These are phyloP conservation scores for Atethmia centrago DNA, from an alignment of 2,888 invertebrate species.

Conservation along the genomic window DNA sequence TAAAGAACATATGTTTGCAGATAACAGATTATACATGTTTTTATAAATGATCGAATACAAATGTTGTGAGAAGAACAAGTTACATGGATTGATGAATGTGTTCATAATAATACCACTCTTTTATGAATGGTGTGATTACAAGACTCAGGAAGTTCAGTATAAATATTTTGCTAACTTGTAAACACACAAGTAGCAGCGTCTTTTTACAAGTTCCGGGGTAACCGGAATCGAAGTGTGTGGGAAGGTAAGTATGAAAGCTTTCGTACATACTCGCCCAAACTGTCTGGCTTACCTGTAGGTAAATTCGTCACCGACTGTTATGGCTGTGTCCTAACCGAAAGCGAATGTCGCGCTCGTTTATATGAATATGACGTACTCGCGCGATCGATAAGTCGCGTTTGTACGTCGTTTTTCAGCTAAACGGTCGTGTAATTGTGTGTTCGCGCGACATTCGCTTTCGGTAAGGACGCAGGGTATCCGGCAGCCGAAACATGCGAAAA, in stretches of 20 bases:
- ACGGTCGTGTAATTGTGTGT: neutral
- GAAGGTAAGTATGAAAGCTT: neutral
- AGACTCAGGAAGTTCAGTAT: constrained; percentile 35
- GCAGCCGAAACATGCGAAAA: neutral
- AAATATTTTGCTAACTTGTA: constrained; percentile 34
- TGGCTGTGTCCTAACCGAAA: neutral
- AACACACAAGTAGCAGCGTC: constrained; percentile 2
- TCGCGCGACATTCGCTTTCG: neutral
- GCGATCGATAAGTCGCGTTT: neutral
- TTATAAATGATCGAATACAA: neutral
- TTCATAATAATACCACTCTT: constrained; percentile 1
- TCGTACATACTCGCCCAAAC: no score
- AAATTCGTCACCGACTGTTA: neutral
- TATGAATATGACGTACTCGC: neutral
- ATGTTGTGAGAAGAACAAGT: neutral
- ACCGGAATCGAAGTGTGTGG: neutral
- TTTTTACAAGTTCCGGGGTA: constrained; percentile 4
- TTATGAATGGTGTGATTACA: constrained; percentile 17
- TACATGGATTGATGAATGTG: constrained; percentile 2
- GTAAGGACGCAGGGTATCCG: neutral
- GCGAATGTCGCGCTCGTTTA: neutral
- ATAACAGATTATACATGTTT: neutral
- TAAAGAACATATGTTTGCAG: no score
- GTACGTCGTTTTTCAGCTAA: neutral
- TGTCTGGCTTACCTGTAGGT: neutral